A percentile compares a stretch with the other conserved stretches of the same genome.
phyloP scores from a whole-genome alignment of 2,797 vertebrate species.

The Cossypha heuglini region DNA sequence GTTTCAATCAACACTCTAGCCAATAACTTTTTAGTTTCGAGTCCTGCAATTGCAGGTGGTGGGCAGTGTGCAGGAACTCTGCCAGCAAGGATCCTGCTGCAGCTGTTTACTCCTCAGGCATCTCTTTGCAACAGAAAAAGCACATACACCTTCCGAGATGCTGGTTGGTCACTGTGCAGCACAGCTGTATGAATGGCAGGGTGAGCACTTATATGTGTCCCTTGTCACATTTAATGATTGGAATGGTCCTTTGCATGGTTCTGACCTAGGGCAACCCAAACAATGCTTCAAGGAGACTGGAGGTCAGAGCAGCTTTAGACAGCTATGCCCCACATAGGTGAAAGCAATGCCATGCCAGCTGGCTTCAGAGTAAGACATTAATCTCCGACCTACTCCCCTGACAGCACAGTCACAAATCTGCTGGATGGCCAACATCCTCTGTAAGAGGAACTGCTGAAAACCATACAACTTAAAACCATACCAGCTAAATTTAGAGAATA shows the following conservation, averaged over 20 bases:
- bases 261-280: not conserved
- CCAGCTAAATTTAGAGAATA: not conserved
- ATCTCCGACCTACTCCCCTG: not conserved
- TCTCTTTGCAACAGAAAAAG: not conserved
- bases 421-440: not conserved
- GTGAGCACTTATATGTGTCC: not conserved
- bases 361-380: not conserved
- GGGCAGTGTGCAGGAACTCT: not conserved
- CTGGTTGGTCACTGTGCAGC: not conserved
- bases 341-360: not conserved
- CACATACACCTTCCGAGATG: accelerated
- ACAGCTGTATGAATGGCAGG: not conserved
- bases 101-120: not conserved
- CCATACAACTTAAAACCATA: not conserved
- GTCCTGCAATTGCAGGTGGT: not conserved
- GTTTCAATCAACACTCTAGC: not conserved
- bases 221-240: not conserved
- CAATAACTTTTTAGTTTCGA: not conserved
- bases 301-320: not conserved
- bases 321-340: accelerated
- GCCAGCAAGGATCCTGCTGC: not conserved
- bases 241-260: not conserved
- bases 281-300: not conserved
- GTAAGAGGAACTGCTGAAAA: not conserved
- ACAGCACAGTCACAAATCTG: not conserved